Evolutionary conservation across 2,797 vertebrate genomes (phyloP), one percentile per base, ranked within the genome.

Genomic region (Cyprinodon diabolis): DNA sequence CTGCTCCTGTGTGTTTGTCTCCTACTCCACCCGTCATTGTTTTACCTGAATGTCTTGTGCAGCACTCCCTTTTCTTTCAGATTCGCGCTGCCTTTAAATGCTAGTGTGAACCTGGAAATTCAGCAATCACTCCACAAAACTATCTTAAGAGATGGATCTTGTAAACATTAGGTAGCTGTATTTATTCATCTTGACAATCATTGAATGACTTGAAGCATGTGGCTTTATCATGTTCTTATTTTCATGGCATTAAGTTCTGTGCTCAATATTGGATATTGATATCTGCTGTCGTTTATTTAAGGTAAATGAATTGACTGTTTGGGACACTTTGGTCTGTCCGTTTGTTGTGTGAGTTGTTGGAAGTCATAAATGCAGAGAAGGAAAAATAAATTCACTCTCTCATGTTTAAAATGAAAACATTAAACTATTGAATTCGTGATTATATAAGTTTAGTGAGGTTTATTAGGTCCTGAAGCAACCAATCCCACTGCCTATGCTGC

Each of bases 11-110:
- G 43, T 47, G 37, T 66, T 45, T 1, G 13, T 30, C 58, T 43
- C 43, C n/a, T 65, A 3, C 47, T 55, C 57, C 57, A 63, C 23
- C 54, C 54, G 19, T 13, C 4, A 48, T 60, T 71, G 69, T 71
- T 62, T 71, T 25, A 71, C 17, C 19, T 60, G 55, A 13, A 10
- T 30, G 1, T 66, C 25, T 6, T 66, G 40, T 14, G 21, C 54
- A 35, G 25, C 25, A 13, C 7, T 48, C 10, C 2, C 69, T 60
- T 66, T 62, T 8, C 15, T n/a, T 62, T 14, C 9, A 6, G 13
- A n/a, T 49, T 48, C 14, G 7, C 37, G 17, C 43, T 60, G 43
- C 17, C 25, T 21, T 48, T 48, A 35, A 47, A 48, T 70, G 19
- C 25, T 51, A 12, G 1, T 55, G 30, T 37, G 25, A 58, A 69